Conservation (phyloP, 2,888 invertebrate species). For the Andrena bucephala region DNA sequence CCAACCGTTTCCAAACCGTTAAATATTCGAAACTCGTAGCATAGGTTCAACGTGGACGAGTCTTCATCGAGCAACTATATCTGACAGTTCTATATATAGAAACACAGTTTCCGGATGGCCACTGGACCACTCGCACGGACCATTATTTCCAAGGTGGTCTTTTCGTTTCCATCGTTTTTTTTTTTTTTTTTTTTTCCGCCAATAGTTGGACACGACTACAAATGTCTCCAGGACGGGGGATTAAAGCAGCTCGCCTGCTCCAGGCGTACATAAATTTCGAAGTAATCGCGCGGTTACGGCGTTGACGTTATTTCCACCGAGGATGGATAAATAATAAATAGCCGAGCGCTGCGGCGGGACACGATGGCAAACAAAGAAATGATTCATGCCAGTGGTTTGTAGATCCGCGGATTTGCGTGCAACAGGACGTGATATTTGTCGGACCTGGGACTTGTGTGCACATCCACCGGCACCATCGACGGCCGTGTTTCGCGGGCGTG, state of each 20-base stretch:
- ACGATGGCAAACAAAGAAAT: conserved; percentile 41
- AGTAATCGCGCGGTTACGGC: conserved; percentile 18
- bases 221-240: too few species aligned
- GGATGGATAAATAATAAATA: conserved; percentile 50
- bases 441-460: not conserved
- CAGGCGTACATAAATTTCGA: conserved; percentile 8
- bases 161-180: too few species aligned
- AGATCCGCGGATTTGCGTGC: conserved; percentile 47
- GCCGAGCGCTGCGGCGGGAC: not conserved
- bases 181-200: too few species aligned
- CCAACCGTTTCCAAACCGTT: not conserved
- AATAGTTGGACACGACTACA: too few species aligned
- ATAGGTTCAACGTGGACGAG: too few species aligned
- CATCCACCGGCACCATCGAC: not conserved
- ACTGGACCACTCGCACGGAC: too few species aligned
- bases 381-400: conserved; percentile 42
- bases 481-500: not conserved
- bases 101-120: too few species aligned
- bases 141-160: too few species aligned
- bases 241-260: not conserved
- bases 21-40: too few species aligned
- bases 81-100: too few species aligned
- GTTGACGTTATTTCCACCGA: conserved; percentile 21
- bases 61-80: too few species aligned
- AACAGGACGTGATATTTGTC: conserved; percentile 39